Percentiles rank a stretch among this genome's conserved stretches.
These are phyloP conservation scores for Psilanteris sp. DNA, from an alignment of 1,140 invertebrate genomes.

Conservation along the genomic window DNA sequence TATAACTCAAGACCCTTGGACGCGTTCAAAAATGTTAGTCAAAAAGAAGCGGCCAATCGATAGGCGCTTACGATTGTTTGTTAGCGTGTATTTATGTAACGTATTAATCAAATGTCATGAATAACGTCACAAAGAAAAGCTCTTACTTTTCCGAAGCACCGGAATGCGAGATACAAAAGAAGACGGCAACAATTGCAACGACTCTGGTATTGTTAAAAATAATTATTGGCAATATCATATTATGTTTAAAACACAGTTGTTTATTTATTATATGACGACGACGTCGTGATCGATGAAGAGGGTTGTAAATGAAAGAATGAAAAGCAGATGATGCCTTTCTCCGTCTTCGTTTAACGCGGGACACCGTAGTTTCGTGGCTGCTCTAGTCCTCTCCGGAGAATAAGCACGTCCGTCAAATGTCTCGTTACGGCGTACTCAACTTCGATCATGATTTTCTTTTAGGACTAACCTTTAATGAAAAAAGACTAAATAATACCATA, in stretches of 20 bases:
- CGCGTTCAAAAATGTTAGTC: no score
- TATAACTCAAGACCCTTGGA: no score
- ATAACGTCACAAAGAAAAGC: no score
- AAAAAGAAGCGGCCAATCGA: no score
- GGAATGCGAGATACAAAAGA: no score
- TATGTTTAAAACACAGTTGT: conserved; percentile 36
- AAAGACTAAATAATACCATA: conserved; percentile 70
- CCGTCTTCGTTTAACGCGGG: conserved; percentile 24
- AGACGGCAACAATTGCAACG: no score
- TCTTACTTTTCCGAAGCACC: no score
- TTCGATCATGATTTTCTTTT: conserved; percentile 64
- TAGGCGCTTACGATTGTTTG: no score
- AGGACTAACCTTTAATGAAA: conserved; percentile 70
- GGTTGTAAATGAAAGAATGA: conserved; percentile 56
- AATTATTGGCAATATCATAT: conserved; percentile 30
- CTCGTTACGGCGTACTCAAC: conserved; percentile 71
- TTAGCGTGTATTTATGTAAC: no score
- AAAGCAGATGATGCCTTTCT: conserved; percentile 35
- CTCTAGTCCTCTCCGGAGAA: conserved; percentile 69
- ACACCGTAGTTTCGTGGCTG: conserved; percentile 12
- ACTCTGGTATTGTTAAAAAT: conserved; percentile 14
- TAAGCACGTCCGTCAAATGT: conserved; percentile 78
- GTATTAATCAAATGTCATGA: no score
- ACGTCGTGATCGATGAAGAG: conserved; percentile 62
- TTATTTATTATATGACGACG: conserved; percentile 41